Conservation (phyloP, 2,113 vertebrate genomes). For the Cyanoramphus novaezelandiae region DNA sequence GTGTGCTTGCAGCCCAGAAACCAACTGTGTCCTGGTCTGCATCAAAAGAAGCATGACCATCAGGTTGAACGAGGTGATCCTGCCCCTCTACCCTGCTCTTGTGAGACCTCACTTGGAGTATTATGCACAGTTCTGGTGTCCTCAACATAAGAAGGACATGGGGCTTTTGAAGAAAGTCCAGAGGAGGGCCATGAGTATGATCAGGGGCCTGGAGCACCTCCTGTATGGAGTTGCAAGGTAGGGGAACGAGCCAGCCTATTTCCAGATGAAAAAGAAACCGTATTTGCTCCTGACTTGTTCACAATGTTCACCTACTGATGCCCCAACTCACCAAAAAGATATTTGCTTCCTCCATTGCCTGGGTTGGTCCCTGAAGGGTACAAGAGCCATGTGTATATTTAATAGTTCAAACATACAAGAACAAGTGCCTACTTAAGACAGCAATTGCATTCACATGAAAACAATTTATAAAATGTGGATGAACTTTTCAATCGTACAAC, state of each 20-base stretch:
- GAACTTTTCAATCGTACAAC: not conserved
- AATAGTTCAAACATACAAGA: not conserved
- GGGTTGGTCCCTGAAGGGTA: not conserved
- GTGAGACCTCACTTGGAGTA: not conserved
- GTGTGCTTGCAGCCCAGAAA: not conserved
- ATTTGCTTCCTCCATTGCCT: not conserved
- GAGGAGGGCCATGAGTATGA: not conserved
- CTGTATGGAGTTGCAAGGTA: not conserved
- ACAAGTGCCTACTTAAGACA: not conserved
- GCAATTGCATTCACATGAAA: not conserved
- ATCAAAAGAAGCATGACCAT: not conserved
- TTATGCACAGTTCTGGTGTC: not conserved
- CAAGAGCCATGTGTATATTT: not conserved
- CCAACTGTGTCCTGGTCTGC: not conserved
- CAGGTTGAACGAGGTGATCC: not conserved
- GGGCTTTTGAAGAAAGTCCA: not conserved
- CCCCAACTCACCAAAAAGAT: not conserved
- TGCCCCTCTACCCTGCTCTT: not conserved
- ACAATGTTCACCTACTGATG: not conserved
- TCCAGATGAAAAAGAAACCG: fast-evolving
- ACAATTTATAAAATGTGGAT: not conserved
- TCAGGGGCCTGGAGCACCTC: not conserved
- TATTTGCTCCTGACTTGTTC: not conserved
- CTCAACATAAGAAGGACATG: not conserved
- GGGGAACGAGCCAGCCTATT: not conserved